These are phyloP conservation scores for Myotis lucifugus DNA, from an alignment of 2,113 vertebrate species.

Conservation along the genomic window DNA sequence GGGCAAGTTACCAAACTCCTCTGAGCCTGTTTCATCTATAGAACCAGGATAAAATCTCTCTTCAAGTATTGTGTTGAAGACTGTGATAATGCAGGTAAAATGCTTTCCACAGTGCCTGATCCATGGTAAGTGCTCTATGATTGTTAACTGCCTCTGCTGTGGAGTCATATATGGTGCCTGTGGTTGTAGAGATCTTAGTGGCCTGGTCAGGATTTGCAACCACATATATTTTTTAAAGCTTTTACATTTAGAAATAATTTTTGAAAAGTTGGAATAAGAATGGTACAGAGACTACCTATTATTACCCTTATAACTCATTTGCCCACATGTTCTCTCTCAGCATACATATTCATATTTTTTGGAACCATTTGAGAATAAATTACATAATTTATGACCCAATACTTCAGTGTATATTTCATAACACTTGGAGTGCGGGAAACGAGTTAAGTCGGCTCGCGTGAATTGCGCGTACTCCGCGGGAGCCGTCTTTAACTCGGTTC, in stretches of 20 bases:
- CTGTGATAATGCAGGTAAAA: background rate
- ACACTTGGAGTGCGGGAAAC: too few relatives aligned
- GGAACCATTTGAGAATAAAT: background rate
- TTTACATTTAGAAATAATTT: slow-evolving; percentile 37
- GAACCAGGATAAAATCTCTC: background rate
- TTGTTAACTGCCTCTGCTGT: background rate
- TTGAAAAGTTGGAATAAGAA: background rate
- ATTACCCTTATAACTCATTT: background rate
- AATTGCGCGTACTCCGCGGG: too few relatives aligned
- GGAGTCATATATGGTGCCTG: background rate
- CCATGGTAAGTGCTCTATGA: background rate
- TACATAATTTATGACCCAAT: slow-evolving; percentile 1
- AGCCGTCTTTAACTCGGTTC: too few relatives aligned
- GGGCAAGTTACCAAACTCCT: background rate
- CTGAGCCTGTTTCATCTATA: background rate
- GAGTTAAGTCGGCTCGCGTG: too few relatives aligned
- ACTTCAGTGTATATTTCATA: background rate
- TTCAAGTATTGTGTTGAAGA: background rate
- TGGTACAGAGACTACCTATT: background rate
- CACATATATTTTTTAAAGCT: background rate
- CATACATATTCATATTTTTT: background rate
- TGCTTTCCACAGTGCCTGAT: background rate
- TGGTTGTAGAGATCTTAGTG: background rate
- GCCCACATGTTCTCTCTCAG: background rate
- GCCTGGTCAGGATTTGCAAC: background rate